phyloP scores from a whole-genome alignment of 2,113 vertebrate genomes.

The Phocoena sinus region DNA sequence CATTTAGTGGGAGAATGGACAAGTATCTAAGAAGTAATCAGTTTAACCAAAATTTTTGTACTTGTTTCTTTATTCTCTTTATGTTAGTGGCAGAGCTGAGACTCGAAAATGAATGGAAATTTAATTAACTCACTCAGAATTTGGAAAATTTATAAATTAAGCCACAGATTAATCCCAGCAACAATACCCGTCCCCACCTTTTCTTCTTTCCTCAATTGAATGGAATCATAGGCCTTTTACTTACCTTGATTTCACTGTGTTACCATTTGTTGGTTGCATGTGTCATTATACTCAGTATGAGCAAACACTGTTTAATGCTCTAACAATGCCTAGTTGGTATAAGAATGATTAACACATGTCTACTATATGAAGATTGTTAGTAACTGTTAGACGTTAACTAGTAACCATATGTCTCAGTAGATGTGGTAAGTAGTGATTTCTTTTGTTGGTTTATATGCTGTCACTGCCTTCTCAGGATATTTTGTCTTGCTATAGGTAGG shows the following conservation, averaged over 20 bases:
- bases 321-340: neutral
- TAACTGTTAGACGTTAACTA: neutral
- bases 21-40: neutral
- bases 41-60: neutral
- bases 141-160: constrained; percentile 23
- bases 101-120: neutral
- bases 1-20: neutral
- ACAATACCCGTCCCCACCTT: neutral
- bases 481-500: neutral
- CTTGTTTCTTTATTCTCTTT: neutral
- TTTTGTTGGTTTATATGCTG: neutral
- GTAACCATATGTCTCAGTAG: neutral
- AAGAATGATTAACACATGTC: neutral
- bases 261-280: neutral
- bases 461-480: neutral
- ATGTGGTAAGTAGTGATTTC: neutral
- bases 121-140: constrained; percentile 18
- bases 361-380: neutral
- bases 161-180: neutral
- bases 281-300: constrained; percentile 1
- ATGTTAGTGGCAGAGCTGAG: neutral
- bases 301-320: neutral
- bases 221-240: neutral
- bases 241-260: neutral
- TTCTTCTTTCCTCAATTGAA: neutral